Percentiles rank a stretch among this genome's conserved stretches.
phyloP scores from a whole-genome alignment of 2,113 vertebrate genomes.

The Brachyhypopomus gauderio region DNA sequence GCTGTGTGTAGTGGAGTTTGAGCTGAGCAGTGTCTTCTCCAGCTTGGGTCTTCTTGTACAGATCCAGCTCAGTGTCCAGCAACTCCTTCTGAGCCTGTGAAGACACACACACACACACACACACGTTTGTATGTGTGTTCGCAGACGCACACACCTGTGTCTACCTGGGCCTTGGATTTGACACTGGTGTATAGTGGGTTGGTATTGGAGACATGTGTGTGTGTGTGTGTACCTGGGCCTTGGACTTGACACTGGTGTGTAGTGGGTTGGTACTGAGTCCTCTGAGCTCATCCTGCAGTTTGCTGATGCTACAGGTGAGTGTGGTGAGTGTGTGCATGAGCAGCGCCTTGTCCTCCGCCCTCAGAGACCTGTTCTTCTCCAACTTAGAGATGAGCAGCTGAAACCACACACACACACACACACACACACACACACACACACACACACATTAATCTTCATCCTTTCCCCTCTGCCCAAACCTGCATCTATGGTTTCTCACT shows the following conservation, averaged over 20 bases:
- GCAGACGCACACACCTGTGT: too few relatives aligned
- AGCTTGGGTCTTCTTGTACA: conserved; percentile 94
- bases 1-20: conserved; percentile 88
- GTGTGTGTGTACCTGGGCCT: conserved; percentile 82
- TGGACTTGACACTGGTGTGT: conserved; percentile 82
- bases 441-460: not conserved
- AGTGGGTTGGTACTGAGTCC: conserved; percentile 73
- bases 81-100: conserved; percentile 92
- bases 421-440: conserved; percentile 17
- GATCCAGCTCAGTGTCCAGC: conserved; percentile 93
- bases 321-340: conserved; percentile 90
- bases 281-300: conserved; percentile 95
- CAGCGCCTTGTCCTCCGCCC: conserved; percentile 92
- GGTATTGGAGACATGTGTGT: too few relatives aligned
- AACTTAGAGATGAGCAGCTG: conserved; percentile 95
- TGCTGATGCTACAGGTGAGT: conserved; percentile 92
- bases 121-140: too few relatives aligned
- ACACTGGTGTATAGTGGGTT: too few relatives aligned
- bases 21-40: conserved; percentile 95
- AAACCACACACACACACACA: too few relatives aligned
- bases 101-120: not conserved
- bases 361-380: conserved; percentile 94
- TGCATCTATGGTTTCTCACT: not conserved
- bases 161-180: too few relatives aligned
- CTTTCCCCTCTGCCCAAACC: not conserved